Conservation (phyloP, 1,140 invertebrate species). For the Mactra quadrangularis region DNA sequence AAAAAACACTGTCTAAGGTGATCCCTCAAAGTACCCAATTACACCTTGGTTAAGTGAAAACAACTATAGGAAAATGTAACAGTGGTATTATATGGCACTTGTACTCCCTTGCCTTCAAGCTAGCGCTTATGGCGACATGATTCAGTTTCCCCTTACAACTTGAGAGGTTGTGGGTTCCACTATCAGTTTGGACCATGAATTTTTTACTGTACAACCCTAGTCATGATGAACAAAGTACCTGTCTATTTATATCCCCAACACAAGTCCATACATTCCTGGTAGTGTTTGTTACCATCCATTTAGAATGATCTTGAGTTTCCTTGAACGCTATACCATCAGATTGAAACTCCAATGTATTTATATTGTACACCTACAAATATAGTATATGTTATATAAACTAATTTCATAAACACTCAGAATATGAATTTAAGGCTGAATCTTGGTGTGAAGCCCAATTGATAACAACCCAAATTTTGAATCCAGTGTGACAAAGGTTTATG, state of each 20-base stretch:
- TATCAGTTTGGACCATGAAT: too few relatives aligned
- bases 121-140: not conserved
- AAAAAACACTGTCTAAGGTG: too few relatives aligned
- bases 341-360: slow-evolving; percentile 87
- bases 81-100: too few relatives aligned
- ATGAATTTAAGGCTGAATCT: too few relatives aligned
- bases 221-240: slow-evolving; percentile 85
- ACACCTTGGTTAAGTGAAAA: not conserved
- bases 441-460: too few relatives aligned
- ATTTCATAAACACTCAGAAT: too few relatives aligned
- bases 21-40: too few relatives aligned
- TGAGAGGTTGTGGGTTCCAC: too few relatives aligned
- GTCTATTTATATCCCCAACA: slow-evolving; percentile 96
- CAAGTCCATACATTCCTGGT: slow-evolving; percentile 89
- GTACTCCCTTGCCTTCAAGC: too few relatives aligned
- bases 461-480: too few relatives aligned
- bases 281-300: slow-evolving; percentile 91
- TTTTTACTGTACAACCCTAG: not conserved
- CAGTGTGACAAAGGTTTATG: too few relatives aligned
- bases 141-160: not conserved
- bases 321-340: slow-evolving; percentile 86
- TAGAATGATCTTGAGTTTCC: slow-evolving; percentile 94
- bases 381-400: too few relatives aligned
- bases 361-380: slow-evolving; percentile 76
- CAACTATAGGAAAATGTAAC: not conserved